Percentiles rank a stretch among this genome's conserved stretches.
phyloP scores from a whole-genome alignment of 2,888 invertebrate genomes.

The Torymus tubicola region DNA sequence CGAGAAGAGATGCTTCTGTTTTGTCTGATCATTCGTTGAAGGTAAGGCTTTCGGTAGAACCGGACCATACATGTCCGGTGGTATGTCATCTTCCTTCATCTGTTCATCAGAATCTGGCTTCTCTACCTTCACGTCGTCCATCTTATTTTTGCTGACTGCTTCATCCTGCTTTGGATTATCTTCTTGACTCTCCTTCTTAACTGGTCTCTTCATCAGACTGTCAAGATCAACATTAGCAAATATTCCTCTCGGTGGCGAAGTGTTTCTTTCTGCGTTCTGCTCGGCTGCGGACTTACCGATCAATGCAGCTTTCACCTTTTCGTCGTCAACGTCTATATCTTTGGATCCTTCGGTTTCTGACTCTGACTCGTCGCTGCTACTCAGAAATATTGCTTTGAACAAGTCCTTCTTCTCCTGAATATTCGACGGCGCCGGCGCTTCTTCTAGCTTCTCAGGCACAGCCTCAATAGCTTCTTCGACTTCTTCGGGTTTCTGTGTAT shows the following conservation, averaged over 20 bases:
- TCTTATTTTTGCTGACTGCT: not conserved
- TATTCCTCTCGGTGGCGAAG: slow-evolving; percentile 84
- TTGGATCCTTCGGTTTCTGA: slow-evolving; percentile 74
- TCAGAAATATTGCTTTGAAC: slow-evolving; percentile 92
- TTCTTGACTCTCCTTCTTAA: slow-evolving; percentile 28
- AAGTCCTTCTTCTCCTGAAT: slow-evolving; percentile 84
- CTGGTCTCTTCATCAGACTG: slow-evolving; percentile 73
- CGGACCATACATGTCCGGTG: slow-evolving; percentile 79
- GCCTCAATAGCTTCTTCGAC: slow-evolving; percentile 4
- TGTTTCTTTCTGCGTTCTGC: slow-evolving; percentile 81
- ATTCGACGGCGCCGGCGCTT: slow-evolving; percentile 40
- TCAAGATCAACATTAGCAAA: slow-evolving; percentile 83
- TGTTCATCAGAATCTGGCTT: slow-evolving; percentile 28
- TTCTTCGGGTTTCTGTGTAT: slow-evolving; percentile 33
- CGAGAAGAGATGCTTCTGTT: slow-evolving; percentile 65
- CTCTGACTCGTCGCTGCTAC: slow-evolving; percentile 85
- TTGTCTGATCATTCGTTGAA: slow-evolving; percentile 53
- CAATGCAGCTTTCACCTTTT: slow-evolving; percentile 66
- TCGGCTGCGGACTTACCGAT: slow-evolving; percentile 75
- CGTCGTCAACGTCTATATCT: slow-evolving; percentile 62
- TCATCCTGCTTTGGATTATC: slow-evolving; percentile 4
- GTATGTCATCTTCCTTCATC: slow-evolving; percentile 49
- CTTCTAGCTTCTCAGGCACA: slow-evolving; percentile 17
- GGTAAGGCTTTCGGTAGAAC: slow-evolving; percentile 78
- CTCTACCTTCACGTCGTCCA: not conserved